phyloP scores from a whole-genome alignment of 2,888 invertebrate genomes.

The Acanthopleura granulata region DNA sequence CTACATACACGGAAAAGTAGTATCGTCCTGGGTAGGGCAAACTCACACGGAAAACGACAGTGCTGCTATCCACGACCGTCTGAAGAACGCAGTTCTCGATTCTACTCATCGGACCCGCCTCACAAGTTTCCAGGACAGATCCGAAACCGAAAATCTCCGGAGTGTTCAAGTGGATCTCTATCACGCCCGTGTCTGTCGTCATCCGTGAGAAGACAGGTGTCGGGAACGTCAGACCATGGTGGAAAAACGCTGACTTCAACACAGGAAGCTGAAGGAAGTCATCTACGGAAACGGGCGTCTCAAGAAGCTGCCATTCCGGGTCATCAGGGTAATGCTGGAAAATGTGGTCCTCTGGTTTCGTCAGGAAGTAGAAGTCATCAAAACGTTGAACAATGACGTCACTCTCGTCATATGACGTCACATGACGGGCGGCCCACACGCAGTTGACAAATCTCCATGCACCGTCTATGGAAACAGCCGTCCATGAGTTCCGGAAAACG shows the following conservation, averaged over 20 bases:
- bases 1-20: slow-evolving; percentile 68
- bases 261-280: slow-evolving; percentile 71
- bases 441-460: slow-evolving; percentile 98
- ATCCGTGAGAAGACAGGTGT: slow-evolving; percentile 60
- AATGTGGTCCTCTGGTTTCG: slow-evolving; percentile 68
- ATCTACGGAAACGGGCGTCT: slow-evolving; percentile 68
- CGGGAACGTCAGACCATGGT: slow-evolving; percentile 58
- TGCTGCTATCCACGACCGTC: slow-evolving; percentile 52
- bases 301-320: slow-evolving; percentile 71
- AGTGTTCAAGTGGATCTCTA: slow-evolving; percentile 57
- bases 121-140: slow-evolving; percentile 58
- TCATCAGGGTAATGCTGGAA: slow-evolving; percentile 68
- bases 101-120: slow-evolving; percentile 39
- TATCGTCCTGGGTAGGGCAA: slow-evolving; percentile 70
- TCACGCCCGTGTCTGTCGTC: slow-evolving; percentile 54
- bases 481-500: slow-evolving; percentile 96
- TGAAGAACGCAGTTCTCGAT: slow-evolving; percentile 58
- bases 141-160: slow-evolving; percentile 60
- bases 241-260: slow-evolving; percentile 71
- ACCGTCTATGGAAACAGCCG: slow-evolving; percentile 98
- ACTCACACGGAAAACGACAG: slow-evolving; percentile 63
- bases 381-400: slow-evolving; percentile 53
- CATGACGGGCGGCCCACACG: slow-evolving; percentile 96
- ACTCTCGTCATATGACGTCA: slow-evolving; percentile 28
- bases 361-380: slow-evolving; percentile 69